Base-by-base conservation (phyloP, 2,888 invertebrate species). In the Catotricha subobsoleta region DNA sequence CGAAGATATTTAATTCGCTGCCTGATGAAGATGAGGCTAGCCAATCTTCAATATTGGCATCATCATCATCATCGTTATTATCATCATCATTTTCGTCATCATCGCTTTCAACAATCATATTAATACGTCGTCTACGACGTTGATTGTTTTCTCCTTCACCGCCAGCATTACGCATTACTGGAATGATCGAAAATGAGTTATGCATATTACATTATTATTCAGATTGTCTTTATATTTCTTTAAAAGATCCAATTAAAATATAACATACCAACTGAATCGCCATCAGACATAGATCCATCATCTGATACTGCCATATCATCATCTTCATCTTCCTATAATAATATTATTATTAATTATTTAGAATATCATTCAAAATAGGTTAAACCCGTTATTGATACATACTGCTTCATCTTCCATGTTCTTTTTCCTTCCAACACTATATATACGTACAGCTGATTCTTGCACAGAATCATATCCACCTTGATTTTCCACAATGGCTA, bases 341-440 rank as follows among this genome's bases (percentile, higher is more conserved):
- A 21, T 23, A 5, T 20, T 21, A 30, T 39, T 13, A 20, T 12
- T 19, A 35, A 21, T 12, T 9, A 35, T 9, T 20, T n/a, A 31
- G 15, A 23, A n/a, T n/a, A n/a, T n/a, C n/a, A n/a, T n/a, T n/a
- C 31, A 18, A 8, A 45, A 35, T n/a, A 3, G 33, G 12, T 35
- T 25, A 41, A 27, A 42, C 29, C 27, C 19, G 15, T 43, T 33
- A 19, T 45, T 43, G 12, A 18, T 36, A 54, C 64, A 59, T 45
- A 78, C 83, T 65, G 79, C 80, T 59, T 90, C 88, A 51, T 92
- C 91, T 49, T 91, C 90, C 54, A 83, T 82, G 55, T 82, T 83
- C 51, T 87, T 68, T 54, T 76, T 71, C 46, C 90, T 68, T 2
- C 95, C 95, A 16, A 95, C 84, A 56, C 95, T 91, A 60, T 94